Conservation (phyloP, 2,888 invertebrate species). For the Lasioglossum vierecki region DNA sequence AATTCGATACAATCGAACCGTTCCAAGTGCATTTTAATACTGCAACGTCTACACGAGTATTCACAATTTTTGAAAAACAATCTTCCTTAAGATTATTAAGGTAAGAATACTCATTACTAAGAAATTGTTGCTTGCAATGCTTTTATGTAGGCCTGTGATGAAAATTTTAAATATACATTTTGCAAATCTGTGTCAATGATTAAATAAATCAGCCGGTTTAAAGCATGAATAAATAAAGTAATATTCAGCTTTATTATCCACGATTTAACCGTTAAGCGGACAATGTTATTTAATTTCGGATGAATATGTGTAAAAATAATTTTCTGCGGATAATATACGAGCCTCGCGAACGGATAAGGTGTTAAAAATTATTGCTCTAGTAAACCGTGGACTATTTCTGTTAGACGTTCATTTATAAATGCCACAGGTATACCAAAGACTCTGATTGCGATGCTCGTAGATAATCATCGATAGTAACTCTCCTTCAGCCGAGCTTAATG, state of each 20-base stretch:
- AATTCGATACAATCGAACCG: background rate
- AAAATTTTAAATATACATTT: too few species aligned
- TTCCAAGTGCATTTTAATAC: background rate
- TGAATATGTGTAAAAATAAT: constrained; percentile 33
- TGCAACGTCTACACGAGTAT: background rate
- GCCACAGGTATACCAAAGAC: constrained; percentile 65
- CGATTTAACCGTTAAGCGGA: background rate
- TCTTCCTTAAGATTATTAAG: background rate
- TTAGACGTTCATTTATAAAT: constrained; percentile 67
- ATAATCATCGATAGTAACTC: constrained; percentile 66
- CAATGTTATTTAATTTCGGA: constrained; percentile 54
- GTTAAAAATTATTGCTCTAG: constrained; percentile 70
- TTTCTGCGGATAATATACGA: constrained; percentile 46
- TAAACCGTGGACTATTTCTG: constrained; percentile 53
- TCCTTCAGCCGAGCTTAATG: constrained; percentile 49
- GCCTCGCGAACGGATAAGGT: constrained; percentile 61
- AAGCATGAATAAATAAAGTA: background rate
- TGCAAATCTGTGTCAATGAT: too few species aligned
- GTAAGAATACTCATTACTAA: too few species aligned
- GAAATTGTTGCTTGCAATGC: too few species aligned
- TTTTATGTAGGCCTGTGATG: too few species aligned
- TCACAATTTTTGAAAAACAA: background rate
- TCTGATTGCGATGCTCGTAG: constrained; percentile 65
- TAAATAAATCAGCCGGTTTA: too few species aligned
- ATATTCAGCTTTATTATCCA: background rate